Conservation (phyloP, 2,797 vertebrate genomes). For the Syncerus caffer region DNA sequence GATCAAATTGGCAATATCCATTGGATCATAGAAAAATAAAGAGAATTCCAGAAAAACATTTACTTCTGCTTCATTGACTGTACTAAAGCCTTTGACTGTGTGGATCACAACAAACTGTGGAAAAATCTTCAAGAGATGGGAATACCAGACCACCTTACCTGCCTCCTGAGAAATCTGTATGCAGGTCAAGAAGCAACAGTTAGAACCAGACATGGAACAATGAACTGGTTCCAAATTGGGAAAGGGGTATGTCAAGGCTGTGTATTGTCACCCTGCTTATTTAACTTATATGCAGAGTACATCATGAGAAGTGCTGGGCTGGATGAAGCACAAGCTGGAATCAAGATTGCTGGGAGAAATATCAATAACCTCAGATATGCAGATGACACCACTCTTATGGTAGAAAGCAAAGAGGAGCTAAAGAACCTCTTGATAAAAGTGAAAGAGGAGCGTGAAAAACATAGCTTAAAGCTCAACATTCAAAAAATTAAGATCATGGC, state of each 20-base stretch:
- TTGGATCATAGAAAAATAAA: not conserved
- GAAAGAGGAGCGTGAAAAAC: not conserved
- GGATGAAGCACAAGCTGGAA: not conserved
- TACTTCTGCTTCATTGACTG: not conserved
- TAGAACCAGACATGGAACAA: not conserved
- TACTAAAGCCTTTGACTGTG: not conserved
- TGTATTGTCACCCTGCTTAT: not conserved
- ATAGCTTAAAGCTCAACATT: not conserved
- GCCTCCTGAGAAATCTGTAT: not conserved
- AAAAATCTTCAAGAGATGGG: not conserved
- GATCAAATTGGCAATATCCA: not conserved
- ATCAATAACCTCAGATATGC: not conserved
- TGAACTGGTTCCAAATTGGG: not conserved
- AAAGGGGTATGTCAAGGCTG: not conserved
- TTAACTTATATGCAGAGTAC: not conserved
- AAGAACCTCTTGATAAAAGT: not conserved
- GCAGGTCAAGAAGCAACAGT: not conserved
- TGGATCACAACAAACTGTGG: not conserved
- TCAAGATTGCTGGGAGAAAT: not conserved
- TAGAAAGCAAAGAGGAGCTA: not conserved
- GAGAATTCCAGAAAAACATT: not conserved
- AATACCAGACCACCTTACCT: not conserved
- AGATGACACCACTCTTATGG: not conserved
- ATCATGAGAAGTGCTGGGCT: not conserved
- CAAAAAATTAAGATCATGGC: not conserved